A percentile compares a stretch with the other conserved stretches of the same genome.
Conservation (phyloP, 2,113 vertebrate species). For the Misgurnus mizolepis region DNA sequence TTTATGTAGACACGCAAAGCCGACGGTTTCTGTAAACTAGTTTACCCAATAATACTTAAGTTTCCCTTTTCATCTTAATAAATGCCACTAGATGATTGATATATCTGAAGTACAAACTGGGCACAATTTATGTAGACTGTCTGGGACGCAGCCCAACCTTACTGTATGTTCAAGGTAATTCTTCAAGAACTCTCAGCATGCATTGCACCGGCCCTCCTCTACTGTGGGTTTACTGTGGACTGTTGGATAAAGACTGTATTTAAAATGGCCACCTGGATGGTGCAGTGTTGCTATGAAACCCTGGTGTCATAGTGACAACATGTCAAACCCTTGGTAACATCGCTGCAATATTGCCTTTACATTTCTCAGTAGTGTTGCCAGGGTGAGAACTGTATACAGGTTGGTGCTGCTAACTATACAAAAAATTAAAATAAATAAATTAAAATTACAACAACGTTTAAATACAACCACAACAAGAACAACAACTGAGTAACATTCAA, state of each 20-base stretch:
- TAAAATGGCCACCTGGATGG: slow-evolving; percentile 18
- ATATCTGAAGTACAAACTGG: slow-evolving; percentile 68
- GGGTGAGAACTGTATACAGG: slow-evolving; percentile 71
- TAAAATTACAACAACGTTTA: slow-evolving; percentile 60
- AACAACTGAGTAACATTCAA: slow-evolving; percentile 74
- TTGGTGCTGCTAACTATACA: slow-evolving; percentile 71
- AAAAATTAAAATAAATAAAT: slow-evolving; percentile 53
- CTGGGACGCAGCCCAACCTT: slow-evolving; percentile 53
- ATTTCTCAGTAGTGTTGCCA: slow-evolving; percentile 68
- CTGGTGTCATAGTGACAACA: slow-evolving; percentile 20
- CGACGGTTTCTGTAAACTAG: slow-evolving; percentile 79
- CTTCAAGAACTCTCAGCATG: slow-evolving; percentile 76
- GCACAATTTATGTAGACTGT: slow-evolving; percentile 60
- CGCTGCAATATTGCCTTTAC: slow-evolving; percentile 46
- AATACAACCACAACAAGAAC: slow-evolving; percentile 65
- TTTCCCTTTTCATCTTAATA: slow-evolving; percentile 67
- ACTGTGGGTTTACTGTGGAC: slow-evolving; percentile 56
- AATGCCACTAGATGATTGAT: slow-evolving; percentile 68
- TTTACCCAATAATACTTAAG: slow-evolving; percentile 68
- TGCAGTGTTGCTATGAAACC: slow-evolving; percentile 35
- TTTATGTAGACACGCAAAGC: slow-evolving; percentile 81
- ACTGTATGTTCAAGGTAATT: slow-evolving; percentile 42
- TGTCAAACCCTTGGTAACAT: slow-evolving; percentile 62
- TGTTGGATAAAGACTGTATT: slow-evolving; percentile 64
- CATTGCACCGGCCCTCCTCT: slow-evolving; percentile 77